Conservation (phyloP, 2,888 invertebrate genomes). For the Leistus spinibarbis region DNA sequence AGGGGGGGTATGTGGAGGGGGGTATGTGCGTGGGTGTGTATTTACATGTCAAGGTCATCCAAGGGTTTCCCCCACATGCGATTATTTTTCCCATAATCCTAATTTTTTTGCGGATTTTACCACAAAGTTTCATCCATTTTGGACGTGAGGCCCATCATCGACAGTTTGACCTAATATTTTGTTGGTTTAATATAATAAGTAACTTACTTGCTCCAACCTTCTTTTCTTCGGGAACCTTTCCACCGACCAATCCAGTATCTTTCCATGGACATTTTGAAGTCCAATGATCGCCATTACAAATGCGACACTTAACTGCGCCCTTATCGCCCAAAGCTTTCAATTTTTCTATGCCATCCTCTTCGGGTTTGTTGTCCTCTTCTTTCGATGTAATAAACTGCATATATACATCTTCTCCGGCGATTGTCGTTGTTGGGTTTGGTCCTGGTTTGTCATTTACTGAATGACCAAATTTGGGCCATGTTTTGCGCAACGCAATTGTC, state of each 20-base stretch:
- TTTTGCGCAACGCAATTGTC: constrained; percentile 90
- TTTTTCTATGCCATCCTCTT: constrained; percentile 85
- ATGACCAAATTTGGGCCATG: constrained; percentile 95
- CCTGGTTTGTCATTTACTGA: constrained; percentile 92
- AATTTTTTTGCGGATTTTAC: too few species aligned
- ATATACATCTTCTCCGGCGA: constrained; percentile 92
- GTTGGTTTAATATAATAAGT: too few species aligned
- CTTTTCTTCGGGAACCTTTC: constrained; percentile 65
- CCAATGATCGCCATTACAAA: constrained; percentile 97
- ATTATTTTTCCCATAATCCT: too few species aligned
- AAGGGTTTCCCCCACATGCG: too few species aligned
- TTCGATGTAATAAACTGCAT: constrained; percentile 92
- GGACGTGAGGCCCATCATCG: too few species aligned
- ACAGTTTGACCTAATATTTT: too few species aligned
- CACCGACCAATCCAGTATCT: constrained; percentile 79
- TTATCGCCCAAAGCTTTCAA: constrained; percentile 70
- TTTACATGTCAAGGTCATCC: too few species aligned
- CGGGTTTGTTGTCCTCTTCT: constrained; percentile 85
- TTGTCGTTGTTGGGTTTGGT: constrained; percentile 97
- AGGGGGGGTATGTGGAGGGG: too few species aligned
- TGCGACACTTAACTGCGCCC: constrained; percentile 84
- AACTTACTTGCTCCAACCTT: constrained; percentile 54
- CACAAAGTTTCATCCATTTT: too few species aligned
- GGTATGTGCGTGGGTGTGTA: too few species aligned
- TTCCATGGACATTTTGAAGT: constrained; percentile 98